phyloP scores from a whole-genome alignment of 1,140 invertebrate genomes.

The Piezodorus guildinii region DNA sequence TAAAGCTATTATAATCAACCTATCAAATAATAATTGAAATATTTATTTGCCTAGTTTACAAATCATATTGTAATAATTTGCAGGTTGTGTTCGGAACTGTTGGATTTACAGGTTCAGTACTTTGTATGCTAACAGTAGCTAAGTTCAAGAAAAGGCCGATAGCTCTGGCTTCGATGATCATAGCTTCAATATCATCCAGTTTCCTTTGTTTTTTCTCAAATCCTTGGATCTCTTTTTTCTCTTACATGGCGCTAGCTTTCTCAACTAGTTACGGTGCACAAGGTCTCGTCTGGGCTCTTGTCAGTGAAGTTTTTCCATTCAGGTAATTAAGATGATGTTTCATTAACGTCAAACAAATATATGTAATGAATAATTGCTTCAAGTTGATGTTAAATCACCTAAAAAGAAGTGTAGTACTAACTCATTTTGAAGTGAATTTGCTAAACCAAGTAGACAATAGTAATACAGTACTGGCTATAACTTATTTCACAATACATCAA shows the following conservation, averaged over 20 bases:
- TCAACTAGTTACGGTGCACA: slow-evolving; percentile 23
- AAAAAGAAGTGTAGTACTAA: no score
- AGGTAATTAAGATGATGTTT: slow-evolving; percentile 18
- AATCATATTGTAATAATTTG: background rate
- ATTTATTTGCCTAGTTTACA: background rate
- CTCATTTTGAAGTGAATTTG: no score
- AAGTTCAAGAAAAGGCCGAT: slow-evolving; percentile 33
- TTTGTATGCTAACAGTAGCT: slow-evolving; percentile 24
- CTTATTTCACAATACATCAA: no score
- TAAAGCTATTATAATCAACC: slow-evolving; percentile 24
- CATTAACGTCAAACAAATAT: no score
- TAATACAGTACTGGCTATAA: no score
- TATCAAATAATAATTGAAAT: background rate
- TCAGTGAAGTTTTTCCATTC: slow-evolving; percentile 29
- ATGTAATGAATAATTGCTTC: no score
- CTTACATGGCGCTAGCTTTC: slow-evolving; percentile 24
- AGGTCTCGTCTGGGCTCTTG: slow-evolving; percentile 28
- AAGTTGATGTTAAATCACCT: no score
- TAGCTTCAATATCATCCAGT: slow-evolving; percentile 26
- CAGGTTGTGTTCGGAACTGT: slow-evolving; percentile 25
- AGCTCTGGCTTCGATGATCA: slow-evolving; percentile 29
- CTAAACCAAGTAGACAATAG: no score
- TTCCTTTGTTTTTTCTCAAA: slow-evolving; percentile 6
- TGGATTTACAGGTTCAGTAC: slow-evolving; percentile 22
- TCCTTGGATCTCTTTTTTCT: slow-evolving; percentile 21